Evolutionary conservation across 1,140 invertebrate species (phyloP).

Genomic region (Bombus picipes): DNA sequence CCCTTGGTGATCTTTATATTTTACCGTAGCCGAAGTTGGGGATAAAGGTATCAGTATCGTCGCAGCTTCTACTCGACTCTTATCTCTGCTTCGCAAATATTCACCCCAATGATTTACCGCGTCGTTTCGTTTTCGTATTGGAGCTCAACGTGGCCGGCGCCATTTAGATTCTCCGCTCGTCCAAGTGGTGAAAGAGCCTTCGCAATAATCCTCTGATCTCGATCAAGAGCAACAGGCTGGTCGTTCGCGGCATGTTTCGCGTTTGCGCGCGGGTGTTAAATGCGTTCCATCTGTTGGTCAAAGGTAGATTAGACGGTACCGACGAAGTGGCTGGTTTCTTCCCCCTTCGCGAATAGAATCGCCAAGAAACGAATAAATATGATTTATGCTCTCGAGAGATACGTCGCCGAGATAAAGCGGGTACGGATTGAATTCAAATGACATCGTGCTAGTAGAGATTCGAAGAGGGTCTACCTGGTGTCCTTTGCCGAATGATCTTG

Average conservation of each 20-base stretch:
- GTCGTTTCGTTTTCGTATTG: conserved; percentile 18
- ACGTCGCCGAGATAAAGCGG: conserved; percentile 54
- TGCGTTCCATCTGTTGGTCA: conserved; percentile 44
- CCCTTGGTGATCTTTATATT: background rate
- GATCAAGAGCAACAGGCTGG: conserved; percentile 40
- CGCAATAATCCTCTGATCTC: conserved; percentile 49
- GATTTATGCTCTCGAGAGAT: conserved; percentile 61
- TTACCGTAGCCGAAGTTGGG: background rate
- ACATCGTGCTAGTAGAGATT: background rate
- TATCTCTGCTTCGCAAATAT: conserved; percentile 39
- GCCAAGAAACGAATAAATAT: conserved; percentile 62
- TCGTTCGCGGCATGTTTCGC: conserved; percentile 20
- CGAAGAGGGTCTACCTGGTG: conserved; percentile 38
- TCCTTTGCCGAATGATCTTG: conserved; percentile 33
- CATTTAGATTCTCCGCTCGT: conserved; percentile 35
- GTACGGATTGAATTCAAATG: conserved; percentile 67
- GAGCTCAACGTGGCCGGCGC: background rate
- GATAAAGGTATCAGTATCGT: conserved; percentile 27
- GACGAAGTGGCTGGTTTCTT: background rate
- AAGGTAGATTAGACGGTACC: conserved; percentile 53
- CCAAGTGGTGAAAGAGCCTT: conserved; percentile 17
- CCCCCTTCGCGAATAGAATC: conserved; percentile 43
- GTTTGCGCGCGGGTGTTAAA: conserved; percentile 56
- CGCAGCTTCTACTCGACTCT: background rate
- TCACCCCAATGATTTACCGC: conserved; percentile 24